Base-by-base conservation (phyloP, 2,113 vertebrate genomes). In the Channa argus region DNA sequence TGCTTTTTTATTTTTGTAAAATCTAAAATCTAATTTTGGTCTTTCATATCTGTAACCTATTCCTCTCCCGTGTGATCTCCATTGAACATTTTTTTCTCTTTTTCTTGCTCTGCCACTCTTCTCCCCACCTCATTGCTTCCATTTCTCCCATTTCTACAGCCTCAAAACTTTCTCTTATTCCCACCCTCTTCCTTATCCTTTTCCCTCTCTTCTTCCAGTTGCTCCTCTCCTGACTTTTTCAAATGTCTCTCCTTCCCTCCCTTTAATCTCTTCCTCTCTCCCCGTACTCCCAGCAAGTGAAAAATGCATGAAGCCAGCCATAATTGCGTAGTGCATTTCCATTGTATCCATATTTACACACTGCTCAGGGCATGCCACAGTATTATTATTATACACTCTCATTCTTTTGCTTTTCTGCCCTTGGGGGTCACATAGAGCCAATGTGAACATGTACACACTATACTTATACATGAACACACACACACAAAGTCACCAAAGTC, bases 261-360 rank as follows among this genome's bases (percentile, higher is more conserved):
- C 54, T 70, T 53, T 78, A 81, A 74, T 75, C 59, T 45, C 71
- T 50, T 41, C 37, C 65, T 56, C 56, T 79, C 53, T 50, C 68
- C 61, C 62, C 37, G 0, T 80, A 46, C 60, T 86, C 80, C 66
- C 74, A 82, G 80, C 14, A 4, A 82, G 80, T 90, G 89, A 91
- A 88, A 92, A 89, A 90, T 90, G 87, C 83, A 89, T 91, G 86
- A 88, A 88, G 64, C 71, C 78, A 78, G 71, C 71, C 84, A 83
- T 92, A 89, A 92, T 87, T 91, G 83, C 83, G 54, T 53, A 39
- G 74, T 78, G 76, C 80, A 89, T 90, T 91, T 90, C 85, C 88
- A 88, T 91, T 91, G 84, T 88, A 89, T 90, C 82, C 89, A 91
- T 91, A 91, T 92, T 92, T 91, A 90, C 89, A 87, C 82, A 55